A percentile compares a stretch with the other conserved stretches of the same genome.
phyloP scores from a whole-genome alignment of 2,888 invertebrate genomes.

The Acronicta psi region DNA sequence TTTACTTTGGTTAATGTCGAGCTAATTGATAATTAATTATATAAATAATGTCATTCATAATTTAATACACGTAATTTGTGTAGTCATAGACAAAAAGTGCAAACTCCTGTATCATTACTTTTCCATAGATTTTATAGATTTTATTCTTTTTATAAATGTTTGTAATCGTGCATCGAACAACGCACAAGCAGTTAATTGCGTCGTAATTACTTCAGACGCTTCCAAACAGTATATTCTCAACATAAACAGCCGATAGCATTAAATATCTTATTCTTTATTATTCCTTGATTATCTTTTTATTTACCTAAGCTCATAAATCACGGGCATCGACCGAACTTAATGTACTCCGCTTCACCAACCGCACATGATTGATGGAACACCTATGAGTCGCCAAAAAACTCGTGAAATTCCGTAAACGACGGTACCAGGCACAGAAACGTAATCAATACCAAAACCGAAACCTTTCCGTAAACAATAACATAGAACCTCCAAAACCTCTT shows the following conservation, averaged over 20 bases:
- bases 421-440: constrained; percentile 66
- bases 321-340: constrained; percentile 21
- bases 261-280: constrained; percentile 7
- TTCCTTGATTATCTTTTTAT: constrained; percentile 22
- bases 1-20: no score
- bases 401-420: constrained; percentile 47
- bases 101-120: no score
- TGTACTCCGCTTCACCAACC: constrained; percentile 38
- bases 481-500: constrained; percentile 73
- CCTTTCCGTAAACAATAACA: constrained; percentile 78
- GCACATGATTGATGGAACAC: constrained; percentile 50
- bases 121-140: neutral
- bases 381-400: constrained; percentile 46
- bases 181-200: constrained; percentile 18
- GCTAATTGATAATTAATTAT: no score
- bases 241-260: constrained; percentile 1
- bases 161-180: constrained; percentile 39
- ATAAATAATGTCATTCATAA: no score
- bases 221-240: neutral
- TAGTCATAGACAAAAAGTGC: no score
- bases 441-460: constrained; percentile 62
- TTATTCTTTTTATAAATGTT: neutral
- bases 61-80: no score
- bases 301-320: constrained; percentile 38
- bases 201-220: constrained; percentile 7